Evolutionary conservation across 2,113 vertebrate species (phyloP).

Genomic region (Rhinogobius similis): DNA sequence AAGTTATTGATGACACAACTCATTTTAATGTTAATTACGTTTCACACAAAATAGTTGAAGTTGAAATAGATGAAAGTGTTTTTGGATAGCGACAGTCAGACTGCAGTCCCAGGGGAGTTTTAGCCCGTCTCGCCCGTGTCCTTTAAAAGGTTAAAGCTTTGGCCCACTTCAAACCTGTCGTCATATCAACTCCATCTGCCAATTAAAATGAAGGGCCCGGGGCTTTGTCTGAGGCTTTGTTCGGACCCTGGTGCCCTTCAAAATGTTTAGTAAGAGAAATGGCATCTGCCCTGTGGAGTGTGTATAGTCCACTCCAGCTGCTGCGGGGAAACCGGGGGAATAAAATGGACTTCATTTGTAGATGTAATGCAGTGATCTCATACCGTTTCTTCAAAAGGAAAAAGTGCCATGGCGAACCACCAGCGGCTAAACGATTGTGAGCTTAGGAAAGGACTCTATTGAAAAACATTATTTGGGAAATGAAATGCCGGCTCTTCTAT

Average conservation of each 20-base stretch:
- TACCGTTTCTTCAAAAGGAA: constrained; percentile 41
- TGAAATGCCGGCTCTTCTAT: too few species aligned
- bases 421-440: constrained; percentile 34
- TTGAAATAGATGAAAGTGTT: neutral
- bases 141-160: constrained; percentile 77
- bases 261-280: constrained; percentile 74
- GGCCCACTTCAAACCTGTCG: constrained; percentile 72
- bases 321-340: constrained; percentile 38
- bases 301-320: constrained; percentile 58
- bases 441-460: constrained; percentile 11
- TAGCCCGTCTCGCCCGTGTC: constrained; percentile 51
- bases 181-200: constrained; percentile 77
- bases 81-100: constrained; percentile 53
- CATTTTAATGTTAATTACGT: neutral
- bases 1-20: neutral
- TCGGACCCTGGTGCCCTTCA: constrained; percentile 67
- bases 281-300: constrained; percentile 64
- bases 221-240: constrained; percentile 74
- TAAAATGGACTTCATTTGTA: constrained; percentile 63
- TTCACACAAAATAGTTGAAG: neutral
- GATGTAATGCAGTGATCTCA: constrained; percentile 56
- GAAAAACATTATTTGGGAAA: neutral
- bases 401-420: constrained; percentile 32
- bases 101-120: constrained; percentile 49
- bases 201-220: constrained; percentile 74